phyloP scores from a whole-genome alignment of 2,113 vertebrate genomes.

The Cyprinus carpio region DNA sequence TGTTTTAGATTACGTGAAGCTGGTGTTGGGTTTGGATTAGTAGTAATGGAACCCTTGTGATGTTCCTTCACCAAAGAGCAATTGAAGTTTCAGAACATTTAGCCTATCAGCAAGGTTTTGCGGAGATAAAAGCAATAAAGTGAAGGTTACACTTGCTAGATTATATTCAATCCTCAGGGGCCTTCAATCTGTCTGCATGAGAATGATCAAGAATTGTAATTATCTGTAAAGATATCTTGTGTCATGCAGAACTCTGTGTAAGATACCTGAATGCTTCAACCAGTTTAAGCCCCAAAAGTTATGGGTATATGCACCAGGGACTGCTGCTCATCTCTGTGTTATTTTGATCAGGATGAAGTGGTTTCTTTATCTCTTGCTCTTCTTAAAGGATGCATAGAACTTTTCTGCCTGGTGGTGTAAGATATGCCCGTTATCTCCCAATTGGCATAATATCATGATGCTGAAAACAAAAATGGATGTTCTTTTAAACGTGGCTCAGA shows the following conservation, averaged over 20 bases:
- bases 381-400: not conserved
- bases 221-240: constrained; percentile 11
- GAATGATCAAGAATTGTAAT: constrained; percentile 33
- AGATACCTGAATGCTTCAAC: constrained; percentile 31
- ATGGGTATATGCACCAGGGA: not conserved
- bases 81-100: constrained; percentile 4
- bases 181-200: constrained; percentile 13
- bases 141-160: not conserved
- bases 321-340: not conserved
- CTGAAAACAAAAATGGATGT: not conserved
- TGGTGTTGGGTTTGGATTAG: constrained; percentile 16
- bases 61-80: not conserved
- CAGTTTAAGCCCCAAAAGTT: constrained; percentile 9
- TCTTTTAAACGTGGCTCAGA: not conserved
- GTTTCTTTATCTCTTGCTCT: constrained; percentile 21
- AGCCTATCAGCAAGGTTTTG: not conserved
- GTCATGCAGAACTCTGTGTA: not conserved
- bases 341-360: constrained; percentile 16
- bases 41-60: not conserved
- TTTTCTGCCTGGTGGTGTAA: not conserved
- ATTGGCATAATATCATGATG: constrained; percentile 2
- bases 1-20: constrained; percentile 3
- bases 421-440: constrained; percentile 17
- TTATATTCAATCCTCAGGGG: constrained; percentile 25
- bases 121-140: constrained; percentile 3